Conservation (phyloP, 2,113 vertebrate genomes). For the Oreochromis spilurus region DNA sequence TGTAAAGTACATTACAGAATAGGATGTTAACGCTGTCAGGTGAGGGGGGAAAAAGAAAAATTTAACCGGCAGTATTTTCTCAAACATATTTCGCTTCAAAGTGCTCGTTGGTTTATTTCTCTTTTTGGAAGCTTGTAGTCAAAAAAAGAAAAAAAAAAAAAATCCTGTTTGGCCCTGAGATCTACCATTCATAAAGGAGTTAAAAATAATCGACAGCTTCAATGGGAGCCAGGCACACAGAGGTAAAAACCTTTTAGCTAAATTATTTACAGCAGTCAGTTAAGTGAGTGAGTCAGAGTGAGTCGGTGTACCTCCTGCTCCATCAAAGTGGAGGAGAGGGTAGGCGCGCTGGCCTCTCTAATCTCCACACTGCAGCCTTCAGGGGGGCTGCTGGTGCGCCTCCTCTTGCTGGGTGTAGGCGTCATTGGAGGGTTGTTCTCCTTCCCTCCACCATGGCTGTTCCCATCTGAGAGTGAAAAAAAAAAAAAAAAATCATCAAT, state of each 20-base stretch:
- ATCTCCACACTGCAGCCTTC: constrained; percentile 51
- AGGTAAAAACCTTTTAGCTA: constrained; percentile 22
- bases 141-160: neutral
- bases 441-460: constrained; percentile 30
- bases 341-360: constrained; percentile 30
- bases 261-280: constrained; percentile 30
- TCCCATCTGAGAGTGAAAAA: constrained; percentile 27
- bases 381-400: constrained; percentile 17
- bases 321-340: neutral
- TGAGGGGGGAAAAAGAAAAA: neutral
- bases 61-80: neutral
- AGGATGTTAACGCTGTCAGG: neutral
- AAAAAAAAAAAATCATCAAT: neutral
- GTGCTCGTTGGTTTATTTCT: neutral
- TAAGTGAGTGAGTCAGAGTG: neutral
- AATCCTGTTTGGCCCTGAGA: neutral
- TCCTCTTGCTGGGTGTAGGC: constrained; percentile 58
- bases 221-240: neutral
- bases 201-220: constrained; percentile 7
- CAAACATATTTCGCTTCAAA: neutral
- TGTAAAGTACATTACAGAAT: neutral
- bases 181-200: neutral
- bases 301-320: constrained; percentile 47
- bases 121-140: neutral
- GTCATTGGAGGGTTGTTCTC: constrained; percentile 57